phyloP scores from a whole-genome alignment of 2,797 vertebrate species.

The Glyptemys insculpta region DNA sequence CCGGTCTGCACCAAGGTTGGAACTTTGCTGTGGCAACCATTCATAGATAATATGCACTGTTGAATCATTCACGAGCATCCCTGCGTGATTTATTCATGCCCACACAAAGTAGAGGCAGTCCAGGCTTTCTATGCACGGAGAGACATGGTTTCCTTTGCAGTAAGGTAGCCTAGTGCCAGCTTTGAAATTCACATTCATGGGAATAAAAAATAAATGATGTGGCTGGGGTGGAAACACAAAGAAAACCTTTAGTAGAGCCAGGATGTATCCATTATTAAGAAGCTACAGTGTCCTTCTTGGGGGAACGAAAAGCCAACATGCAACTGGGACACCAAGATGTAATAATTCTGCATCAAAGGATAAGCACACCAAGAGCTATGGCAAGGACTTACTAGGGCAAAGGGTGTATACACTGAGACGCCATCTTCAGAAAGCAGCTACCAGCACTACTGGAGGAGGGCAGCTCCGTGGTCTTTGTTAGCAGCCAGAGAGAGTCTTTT shows the following conservation, averaged over 20 bases:
- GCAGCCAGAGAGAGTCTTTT: constrained; percentile 1
- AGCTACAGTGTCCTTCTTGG: constrained; percentile 22
- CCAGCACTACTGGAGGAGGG: background rate
- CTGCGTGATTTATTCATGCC: constrained; percentile 69
- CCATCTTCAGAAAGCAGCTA: background rate
- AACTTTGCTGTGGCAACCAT: constrained; percentile 48
- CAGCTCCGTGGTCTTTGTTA: background rate
- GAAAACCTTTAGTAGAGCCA: constrained; percentile 50
- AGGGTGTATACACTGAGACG: background rate
- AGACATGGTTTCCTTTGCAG: constrained; percentile 51
- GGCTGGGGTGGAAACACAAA: constrained; percentile 47
- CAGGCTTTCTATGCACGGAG: constrained; percentile 42
- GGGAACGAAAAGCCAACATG: background rate
- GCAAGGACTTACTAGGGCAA: background rate
- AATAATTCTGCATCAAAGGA: constrained; percentile 34
- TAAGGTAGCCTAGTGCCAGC: constrained; percentile 44
- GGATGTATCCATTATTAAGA: constrained; percentile 63
- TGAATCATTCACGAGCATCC: constrained; percentile 73
- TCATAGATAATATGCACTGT: constrained; percentile 50
- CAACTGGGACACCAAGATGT: constrained; percentile 5
- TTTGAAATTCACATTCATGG: constrained; percentile 20
- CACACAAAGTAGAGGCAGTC: constrained; percentile 59
- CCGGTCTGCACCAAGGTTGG: constrained; percentile 58
- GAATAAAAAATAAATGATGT: constrained; percentile 53
- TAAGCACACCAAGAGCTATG: background rate